Percentiles rank a stretch among this genome's conserved stretches.
Conservation (phyloP, 1,140 invertebrate species). For the Nautilus pompilius region DNA sequence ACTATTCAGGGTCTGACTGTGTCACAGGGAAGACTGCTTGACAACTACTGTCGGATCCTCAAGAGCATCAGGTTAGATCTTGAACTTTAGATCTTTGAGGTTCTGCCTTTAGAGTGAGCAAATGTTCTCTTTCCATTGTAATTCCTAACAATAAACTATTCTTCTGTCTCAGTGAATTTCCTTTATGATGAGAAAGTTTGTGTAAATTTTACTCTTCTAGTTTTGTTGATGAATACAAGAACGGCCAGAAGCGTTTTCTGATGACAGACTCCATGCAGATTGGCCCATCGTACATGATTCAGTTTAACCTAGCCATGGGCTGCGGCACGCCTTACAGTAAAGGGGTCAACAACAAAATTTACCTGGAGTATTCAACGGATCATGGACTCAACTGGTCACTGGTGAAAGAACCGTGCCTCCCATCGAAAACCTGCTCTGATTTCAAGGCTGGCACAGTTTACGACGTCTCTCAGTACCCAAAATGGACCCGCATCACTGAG, state of each 20-base stretch:
- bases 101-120: too few relatives aligned
- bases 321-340: constrained; percentile 44
- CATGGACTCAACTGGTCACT: constrained; percentile 56
- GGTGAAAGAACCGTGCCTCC: constrained; percentile 49
- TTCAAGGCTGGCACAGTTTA: constrained; percentile 54
- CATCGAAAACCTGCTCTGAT: constrained; percentile 45
- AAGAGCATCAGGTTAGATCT: constrained; percentile 41
- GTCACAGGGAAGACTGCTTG: constrained; percentile 43
- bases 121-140: too few relatives aligned
- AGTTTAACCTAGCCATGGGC: constrained; percentile 58
- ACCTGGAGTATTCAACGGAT: constrained; percentile 57
- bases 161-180: too few relatives aligned
- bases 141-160: too few relatives aligned
- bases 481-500: constrained; percentile 55
- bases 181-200: too few relatives aligned
- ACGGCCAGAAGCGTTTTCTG: constrained; percentile 35
- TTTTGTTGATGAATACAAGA: constrained; percentile 31
- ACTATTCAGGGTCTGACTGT: constrained; percentile 27
- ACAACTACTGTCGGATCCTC: constrained; percentile 44
- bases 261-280: constrained; percentile 54
- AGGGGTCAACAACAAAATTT: constrained; percentile 41
- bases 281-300: constrained; percentile 55
- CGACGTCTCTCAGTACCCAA: constrained; percentile 48
- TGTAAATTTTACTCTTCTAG: constrained; percentile 24
- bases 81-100: too few relatives aligned